Base-by-base conservation (phyloP, 1,140 invertebrate genomes). In the Listronotus oregonensis region DNA sequence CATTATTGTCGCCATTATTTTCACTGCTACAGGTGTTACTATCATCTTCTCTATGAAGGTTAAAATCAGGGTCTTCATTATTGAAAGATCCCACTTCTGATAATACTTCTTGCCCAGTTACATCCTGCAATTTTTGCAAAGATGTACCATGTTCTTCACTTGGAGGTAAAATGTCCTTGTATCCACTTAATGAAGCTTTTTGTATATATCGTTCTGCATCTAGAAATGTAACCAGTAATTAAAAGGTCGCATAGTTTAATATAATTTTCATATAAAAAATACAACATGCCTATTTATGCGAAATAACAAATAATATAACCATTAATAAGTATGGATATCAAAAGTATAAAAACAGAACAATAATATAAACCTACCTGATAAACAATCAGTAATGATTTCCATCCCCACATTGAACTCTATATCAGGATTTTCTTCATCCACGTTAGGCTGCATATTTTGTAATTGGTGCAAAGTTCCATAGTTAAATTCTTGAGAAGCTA, bases 71-170 rank as follows among this genome's bases (percentile, higher is more conserved):
- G 37, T 39, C 37, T 39, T 39, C 37, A 39, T 39, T 12, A 39
- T 39, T 39, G 7, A 12, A 39, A 39, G 37, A 39, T 39, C 12
- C 37, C 12, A 39, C 37, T 39, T 39, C 37, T 39, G 6, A 12
- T 39, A 12, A 39, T 39, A 39, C 6, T 39, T 39, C 37, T 39
- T 39, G 37, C 37, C 37, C 37, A 39, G 37, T 39, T 39, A 8
- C 37, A 39, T 39, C 37, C 37, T 39, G 37, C 37, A 39, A 39
- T 39, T 39, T 12, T 39, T 39, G 37, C 37, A 39, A 39, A 39
- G 6, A 8, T 39, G 12, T 39, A 39, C 12, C 37, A 6, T 39
- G 7, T 39, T 12, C 37, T 39, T 39, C 12, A 39, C 37, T 39
- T 39, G 37, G 37, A 6, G 37, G 37, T 39, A 39, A 39, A 39